Evolutionary conservation across 2,888 invertebrate genomes (phyloP), one percentile per base, ranked within the genome.

Genomic region (Meta bourneti): DNA sequence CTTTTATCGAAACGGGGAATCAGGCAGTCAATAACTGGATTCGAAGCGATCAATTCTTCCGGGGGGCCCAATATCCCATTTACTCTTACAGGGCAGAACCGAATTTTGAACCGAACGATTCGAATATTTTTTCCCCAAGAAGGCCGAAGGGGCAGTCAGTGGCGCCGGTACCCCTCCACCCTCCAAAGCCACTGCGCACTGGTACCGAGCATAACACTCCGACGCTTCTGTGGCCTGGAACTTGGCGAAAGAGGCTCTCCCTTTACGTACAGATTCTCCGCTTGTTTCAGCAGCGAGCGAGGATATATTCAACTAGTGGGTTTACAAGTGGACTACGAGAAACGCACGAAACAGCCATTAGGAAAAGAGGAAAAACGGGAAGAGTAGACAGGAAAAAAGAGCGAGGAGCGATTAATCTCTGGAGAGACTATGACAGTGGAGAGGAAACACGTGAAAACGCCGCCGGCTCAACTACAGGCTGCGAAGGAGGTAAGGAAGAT

Each of bases 251-350:
- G 34, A 34, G 61, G 61, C 77, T 51, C 19, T 77, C 49, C 19
- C 49, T n/a, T 34, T 34, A 34, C n/a, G 16, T n/a, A 77, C 11
- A 48, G 77, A 13, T n/a, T n/a, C 49, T 8, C 16, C 49, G 77
- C 48, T 48, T 7, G n/a, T 49, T 49, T 49, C 79, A 34, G 20
- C 71, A 16, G 13, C 81, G 69, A 69, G 19, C 19, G 34, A 75
- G 90, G 74, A 85, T 85, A 75, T 75, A 80, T 84, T 90, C 90
- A 90, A 90, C 90, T 90, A 90, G 90, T 90, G 90, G 90, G 85
- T 90, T 78, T 87, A 71, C 51, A 79, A 78, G 54, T 71, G 71
- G 34, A 34, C 34, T 34, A 34, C 34, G 34, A 34, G 34, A 34
- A 34, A 34, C 34, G 34, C 34, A 34, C 34, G 34, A 34, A 34